phyloP scores from a whole-genome alignment of 2,888 invertebrate genomes.

The Sphaeridia pumilis region DNA sequence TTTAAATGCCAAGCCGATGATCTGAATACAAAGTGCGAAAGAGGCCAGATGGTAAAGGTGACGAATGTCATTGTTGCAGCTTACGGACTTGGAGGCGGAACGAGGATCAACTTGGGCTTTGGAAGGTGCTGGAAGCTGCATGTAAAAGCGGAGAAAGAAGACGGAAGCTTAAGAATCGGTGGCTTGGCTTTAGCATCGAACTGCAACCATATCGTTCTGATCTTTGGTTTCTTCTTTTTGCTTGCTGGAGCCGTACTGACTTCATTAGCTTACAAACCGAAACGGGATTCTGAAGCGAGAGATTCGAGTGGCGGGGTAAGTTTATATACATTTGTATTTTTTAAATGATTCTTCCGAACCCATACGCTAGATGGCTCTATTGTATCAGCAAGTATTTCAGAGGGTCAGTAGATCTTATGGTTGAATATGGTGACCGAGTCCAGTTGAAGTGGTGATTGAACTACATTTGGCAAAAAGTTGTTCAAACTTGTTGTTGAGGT shows the following conservation, averaged over 20 bases:
- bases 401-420: too few relatives aligned
- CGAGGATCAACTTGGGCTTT: constrained; percentile 31
- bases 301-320: too few relatives aligned
- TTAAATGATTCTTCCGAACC: too few relatives aligned
- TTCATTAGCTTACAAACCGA: constrained; percentile 27
- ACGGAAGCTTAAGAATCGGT: constrained; percentile 29
- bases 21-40: background rate
- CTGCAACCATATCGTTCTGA: constrained; percentile 30
- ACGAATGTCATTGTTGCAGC: constrained; percentile 3
- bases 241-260: constrained; percentile 31
- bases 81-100: constrained; percentile 16
- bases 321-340: too few relatives aligned
- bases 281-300: constrained; percentile 14
- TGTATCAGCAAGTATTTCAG: too few relatives aligned
- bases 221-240: constrained; percentile 34
- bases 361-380: too few relatives aligned
- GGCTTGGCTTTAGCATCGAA: constrained; percentile 29
- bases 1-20: too few relatives aligned
- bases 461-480: too few relatives aligned
- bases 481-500: too few relatives aligned
- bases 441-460: too few relatives aligned
- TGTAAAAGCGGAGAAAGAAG: constrained; percentile 32
- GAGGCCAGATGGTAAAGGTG: background rate
- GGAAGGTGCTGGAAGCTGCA: constrained; percentile 25
- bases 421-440: too few relatives aligned